These are phyloP conservation scores for Nymphalis polychloros DNA, from an alignment of 2,888 invertebrate species.

Conservation along the genomic window DNA sequence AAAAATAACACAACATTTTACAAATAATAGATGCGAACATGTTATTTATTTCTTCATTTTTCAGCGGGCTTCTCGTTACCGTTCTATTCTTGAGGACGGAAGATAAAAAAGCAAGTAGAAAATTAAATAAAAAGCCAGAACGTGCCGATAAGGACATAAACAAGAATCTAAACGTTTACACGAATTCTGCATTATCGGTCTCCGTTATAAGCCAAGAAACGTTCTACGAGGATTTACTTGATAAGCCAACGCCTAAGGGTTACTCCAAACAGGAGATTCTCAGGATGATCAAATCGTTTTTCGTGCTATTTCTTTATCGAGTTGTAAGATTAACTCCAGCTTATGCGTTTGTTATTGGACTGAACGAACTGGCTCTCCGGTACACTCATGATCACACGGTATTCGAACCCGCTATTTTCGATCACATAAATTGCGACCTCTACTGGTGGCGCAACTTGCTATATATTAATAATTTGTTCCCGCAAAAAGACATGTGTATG, in stretches of 20 bases:
- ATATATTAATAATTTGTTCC: slow-evolving; percentile 90
- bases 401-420: slow-evolving; percentile 86
- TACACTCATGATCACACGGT: slow-evolving; percentile 88
- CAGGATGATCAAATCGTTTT: slow-evolving; percentile 71
- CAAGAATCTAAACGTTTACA: slow-evolving; percentile 74
- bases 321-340: slow-evolving; percentile 89
- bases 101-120: slow-evolving; percentile 72
- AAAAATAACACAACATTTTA: neutral
- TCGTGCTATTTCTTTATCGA: slow-evolving; percentile 78
- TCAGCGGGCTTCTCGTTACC: slow-evolving; percentile 87
- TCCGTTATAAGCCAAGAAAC: slow-evolving; percentile 74
- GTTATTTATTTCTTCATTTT: slow-evolving; percentile 48
- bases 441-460: slow-evolving; percentile 93
- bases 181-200: slow-evolving; percentile 67
- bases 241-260: slow-evolving; percentile 59
- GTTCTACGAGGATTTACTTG: slow-evolving; percentile 70
- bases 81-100: slow-evolving; percentile 86
- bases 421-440: slow-evolving; percentile 87
- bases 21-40: neutral
- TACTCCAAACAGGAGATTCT: slow-evolving; percentile 64
- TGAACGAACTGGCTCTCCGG: slow-evolving; percentile 86
- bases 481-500: slow-evolving; percentile 89
- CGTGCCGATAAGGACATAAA: slow-evolving; percentile 59
- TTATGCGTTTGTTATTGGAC: slow-evolving; percentile 89
- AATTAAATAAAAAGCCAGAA: slow-evolving; percentile 46